phyloP scores from a whole-genome alignment of 1,140 invertebrate genomes.

The Pseudomyrmex flavicornis region DNA sequence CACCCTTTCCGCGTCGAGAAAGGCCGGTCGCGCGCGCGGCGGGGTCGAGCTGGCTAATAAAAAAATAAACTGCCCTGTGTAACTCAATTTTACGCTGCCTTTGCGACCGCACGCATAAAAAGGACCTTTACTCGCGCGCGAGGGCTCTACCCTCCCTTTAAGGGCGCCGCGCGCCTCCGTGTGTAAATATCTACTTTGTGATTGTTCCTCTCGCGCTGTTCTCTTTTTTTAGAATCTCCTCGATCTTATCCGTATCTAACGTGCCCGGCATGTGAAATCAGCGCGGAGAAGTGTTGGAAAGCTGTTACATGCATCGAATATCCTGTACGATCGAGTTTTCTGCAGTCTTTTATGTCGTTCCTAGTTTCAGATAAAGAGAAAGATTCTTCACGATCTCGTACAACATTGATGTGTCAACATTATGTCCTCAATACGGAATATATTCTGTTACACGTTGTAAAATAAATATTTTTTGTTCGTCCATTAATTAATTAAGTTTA shows the following conservation, averaged over 20 bases:
- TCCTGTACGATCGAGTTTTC: constrained; percentile 11
- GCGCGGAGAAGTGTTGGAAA: not conserved
- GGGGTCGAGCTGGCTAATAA: constrained; percentile 79
- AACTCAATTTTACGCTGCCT: constrained; percentile 83
- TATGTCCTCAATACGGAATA: not conserved
- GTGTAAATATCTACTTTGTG: constrained; percentile 70
- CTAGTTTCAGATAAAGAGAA: not conserved
- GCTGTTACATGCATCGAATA: constrained; percentile 42
- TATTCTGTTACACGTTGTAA: too few relatives aligned
- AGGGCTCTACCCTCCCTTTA: constrained; percentile 74
- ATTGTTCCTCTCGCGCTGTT: constrained; percentile 65
- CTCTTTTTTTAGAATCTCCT: constrained; percentile 69
- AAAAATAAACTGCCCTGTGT: constrained; percentile 84
- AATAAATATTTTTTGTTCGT: constrained; percentile 13
- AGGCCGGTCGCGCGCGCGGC: constrained; percentile 66
- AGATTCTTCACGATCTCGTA: not conserved
- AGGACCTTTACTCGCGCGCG: constrained; percentile 73
- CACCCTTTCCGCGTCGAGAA: constrained; percentile 76
- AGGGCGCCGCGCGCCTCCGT: constrained; percentile 63
- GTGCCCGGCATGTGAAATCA: constrained; percentile 11
- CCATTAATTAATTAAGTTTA: not conserved
- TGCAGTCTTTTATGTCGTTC: constrained; percentile 4
- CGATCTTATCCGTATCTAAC: constrained; percentile 49
- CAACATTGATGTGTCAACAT: not conserved
- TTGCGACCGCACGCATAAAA: constrained; percentile 73